Evolutionary conservation across 1,140 invertebrate species (phyloP).

Genomic region (Homalodisca vitripennis): DNA sequence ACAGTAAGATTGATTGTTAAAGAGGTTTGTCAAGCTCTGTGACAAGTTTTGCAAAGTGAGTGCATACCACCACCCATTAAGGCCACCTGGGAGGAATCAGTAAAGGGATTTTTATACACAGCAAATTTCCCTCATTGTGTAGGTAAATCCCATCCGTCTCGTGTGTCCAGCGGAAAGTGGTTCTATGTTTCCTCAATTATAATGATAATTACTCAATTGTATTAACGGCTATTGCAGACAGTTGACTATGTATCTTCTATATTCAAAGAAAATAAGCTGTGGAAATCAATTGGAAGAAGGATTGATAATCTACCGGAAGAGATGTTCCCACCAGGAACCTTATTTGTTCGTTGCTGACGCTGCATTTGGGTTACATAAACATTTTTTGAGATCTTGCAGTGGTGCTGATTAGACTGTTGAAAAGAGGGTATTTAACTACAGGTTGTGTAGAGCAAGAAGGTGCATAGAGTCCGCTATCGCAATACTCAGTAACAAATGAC

Average conservation of each 20-base stretch:
- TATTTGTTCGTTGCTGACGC: conserved; percentile 47
- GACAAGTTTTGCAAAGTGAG: conserved; percentile 6
- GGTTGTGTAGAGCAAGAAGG: conserved; percentile 40
- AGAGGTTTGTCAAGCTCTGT: background rate
- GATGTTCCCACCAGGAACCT: conserved; percentile 34
- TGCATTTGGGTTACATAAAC: conserved; percentile 44
- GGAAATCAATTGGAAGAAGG: conserved; percentile 36
- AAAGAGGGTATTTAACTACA: conserved; percentile 48
- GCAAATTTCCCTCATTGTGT: conserved; percentile 51
- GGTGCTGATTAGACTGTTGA: conserved; percentile 36
- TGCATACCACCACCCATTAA: conserved; percentile 27
- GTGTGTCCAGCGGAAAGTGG: conserved; percentile 41
- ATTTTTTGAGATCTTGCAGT: conserved; percentile 46
- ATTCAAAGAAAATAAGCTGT: conserved; percentile 40
- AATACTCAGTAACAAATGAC: conserved; percentile 42
- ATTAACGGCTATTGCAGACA: conserved; percentile 49
- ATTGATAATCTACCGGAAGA: conserved; percentile 31
- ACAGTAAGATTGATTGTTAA: conserved; percentile 1
- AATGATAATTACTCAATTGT: conserved; percentile 49
- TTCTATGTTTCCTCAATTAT: conserved; percentile 49
- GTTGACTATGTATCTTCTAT: conserved; percentile 44
- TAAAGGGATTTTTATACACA: conserved; percentile 41
- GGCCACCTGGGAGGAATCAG: conserved; percentile 41
- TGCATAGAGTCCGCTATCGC: conserved; percentile 44
- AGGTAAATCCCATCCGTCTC: conserved; percentile 47